Evolutionary conservation across 2,113 vertebrate genomes (phyloP), one percentile per base, ranked within the genome.

Genomic region (Pluvianellus socialis): DNA sequence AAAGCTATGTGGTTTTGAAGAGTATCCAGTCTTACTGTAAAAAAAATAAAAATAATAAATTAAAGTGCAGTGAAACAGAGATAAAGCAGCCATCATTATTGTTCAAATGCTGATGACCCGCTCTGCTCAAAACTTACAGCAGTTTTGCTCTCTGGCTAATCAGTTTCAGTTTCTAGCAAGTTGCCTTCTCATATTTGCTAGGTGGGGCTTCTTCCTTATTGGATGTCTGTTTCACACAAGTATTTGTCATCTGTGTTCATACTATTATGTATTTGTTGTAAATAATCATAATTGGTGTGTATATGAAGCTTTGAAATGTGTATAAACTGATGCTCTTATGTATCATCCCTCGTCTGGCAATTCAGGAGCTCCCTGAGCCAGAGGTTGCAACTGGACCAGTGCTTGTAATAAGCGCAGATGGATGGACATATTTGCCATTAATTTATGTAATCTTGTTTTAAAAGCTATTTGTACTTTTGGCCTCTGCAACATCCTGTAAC

Each of bases 381-480:
- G 70, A 56, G 30, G 24, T 55, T 90, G 33, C 17, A 7, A 79
- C 68, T 79, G 62, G 27, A 63, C 80, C 11, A 5, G 35, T 38
- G 52, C 52, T 86, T 2, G 1, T 75, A 58, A 56, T 87, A 65
- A 3, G 17, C 56, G 75, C 47, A 71, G 56, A 87, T 75, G 62
- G 49, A 87, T 94, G 74, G 74, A 72, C 62, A 13, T 52, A 49
- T 23, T 89, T 87, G 49, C 62, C 53, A 50, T 93, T 76, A 82
- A 95, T 95, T 95, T 91, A 49, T 92, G 84, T 96, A 95, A 96
- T 90, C 87, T 93, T 94, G 77, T 90, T 96, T 94, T 82, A 95
- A 96, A 94, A 96, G 90, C 87, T 71, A 10, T 95, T 97, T 96
- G 96, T 97, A 94, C 93, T 97, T 96, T 91, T 95, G 96, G 94